Evolutionary conservation across 2,888 invertebrate species (phyloP), one percentile per base, ranked within the genome.

Genomic region (Mesorhabditis spiculigera): DNA sequence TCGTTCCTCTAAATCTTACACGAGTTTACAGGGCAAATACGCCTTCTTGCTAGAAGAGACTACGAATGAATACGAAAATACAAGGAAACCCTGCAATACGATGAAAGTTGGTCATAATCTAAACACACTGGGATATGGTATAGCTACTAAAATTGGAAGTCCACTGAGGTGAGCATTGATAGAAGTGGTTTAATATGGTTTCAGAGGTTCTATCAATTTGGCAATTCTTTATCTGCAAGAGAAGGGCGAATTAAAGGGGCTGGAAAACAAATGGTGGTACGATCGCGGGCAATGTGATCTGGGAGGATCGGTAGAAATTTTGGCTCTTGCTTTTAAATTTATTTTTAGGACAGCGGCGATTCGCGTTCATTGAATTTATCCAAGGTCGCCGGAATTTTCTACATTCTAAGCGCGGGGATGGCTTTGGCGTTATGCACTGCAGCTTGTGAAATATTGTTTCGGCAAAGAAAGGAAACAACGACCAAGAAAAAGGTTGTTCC

Each of bases 241-340:
- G 86, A 92, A 92, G 77, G 97, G 96, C 1, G 94, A 94, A 85
- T 88, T 98, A 81, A 91, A 93, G 72, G 92, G 92, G 86, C 88
- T 98, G 79, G 91, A 93, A 86, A 93, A 93, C 86, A 93, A 93
- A 88, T 97, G 97, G 97, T 97, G 93, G 95, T 93, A 91, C 88
- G 94, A 92, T 86, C 87, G 88, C 73, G 89, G 88, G 62, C 88
- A 89, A 78, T 90, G 89, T 77, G 88, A 86, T 68, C 79, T 75
- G 8, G 85, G 81, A 65, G 76, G 77, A 8, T 74, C 84, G 43
- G 82, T 79, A 41, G 67, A 70, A 65, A 41, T 5, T 10, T 42
- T 13, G 41, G 10, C 90, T 78, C 91, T 90, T 85, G 92, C 93
- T 83, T 94, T 95, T 86, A 89, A 5, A 28, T 68, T 64, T 65